Conservation (phyloP, 2,113 vertebrate genomes). For the Apteryx mantelli region DNA sequence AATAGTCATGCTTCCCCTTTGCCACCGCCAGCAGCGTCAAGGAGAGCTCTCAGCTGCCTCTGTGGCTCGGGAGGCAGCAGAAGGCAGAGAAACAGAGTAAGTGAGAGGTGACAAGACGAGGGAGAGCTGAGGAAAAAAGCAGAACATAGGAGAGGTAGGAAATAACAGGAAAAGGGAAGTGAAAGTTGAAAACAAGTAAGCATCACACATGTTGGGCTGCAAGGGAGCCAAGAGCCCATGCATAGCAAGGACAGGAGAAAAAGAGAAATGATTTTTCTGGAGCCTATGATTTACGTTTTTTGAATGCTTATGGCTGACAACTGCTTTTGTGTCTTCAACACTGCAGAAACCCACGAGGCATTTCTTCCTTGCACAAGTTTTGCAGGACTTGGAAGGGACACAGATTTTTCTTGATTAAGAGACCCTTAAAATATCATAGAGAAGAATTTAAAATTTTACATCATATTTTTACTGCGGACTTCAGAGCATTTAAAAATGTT, state of each 20-base stretch:
- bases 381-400: not conserved
- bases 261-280: not conserved
- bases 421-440: not conserved
- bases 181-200: not conserved
- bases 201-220: not conserved
- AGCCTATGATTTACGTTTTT: not conserved
- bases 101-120: not conserved
- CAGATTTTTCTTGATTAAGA: not conserved
- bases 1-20: not conserved
- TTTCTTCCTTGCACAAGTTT: not conserved
- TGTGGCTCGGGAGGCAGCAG: not conserved
- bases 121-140: not conserved
- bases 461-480: not conserved
- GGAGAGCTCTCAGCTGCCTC: not conserved
- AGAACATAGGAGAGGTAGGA: not conserved
- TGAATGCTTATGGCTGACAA: not conserved
- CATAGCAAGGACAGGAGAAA: not conserved
- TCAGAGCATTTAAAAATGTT: not conserved
- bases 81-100: not conserved
- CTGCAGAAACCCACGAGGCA: not conserved
- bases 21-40: not conserved
- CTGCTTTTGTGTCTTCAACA: not conserved
- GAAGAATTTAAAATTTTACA: not conserved
- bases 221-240: not conserved
- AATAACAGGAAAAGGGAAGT: not conserved